Percentiles rank a stretch among this genome's conserved stretches.
Conservation (phyloP, 2,797 vertebrate species). For the Semaprochilodus insignis region DNA sequence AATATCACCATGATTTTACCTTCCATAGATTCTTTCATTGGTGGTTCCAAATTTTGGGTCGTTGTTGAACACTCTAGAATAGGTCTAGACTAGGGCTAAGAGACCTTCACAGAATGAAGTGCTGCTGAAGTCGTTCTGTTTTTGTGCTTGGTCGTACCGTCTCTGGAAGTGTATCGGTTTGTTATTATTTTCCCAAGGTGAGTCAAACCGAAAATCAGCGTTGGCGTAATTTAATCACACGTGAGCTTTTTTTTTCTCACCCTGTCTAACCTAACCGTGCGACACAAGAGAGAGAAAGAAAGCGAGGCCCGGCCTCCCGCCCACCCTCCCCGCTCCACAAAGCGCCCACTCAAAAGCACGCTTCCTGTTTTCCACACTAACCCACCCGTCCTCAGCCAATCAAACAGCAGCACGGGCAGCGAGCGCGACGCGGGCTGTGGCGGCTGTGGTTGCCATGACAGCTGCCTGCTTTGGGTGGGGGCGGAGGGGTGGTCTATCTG, state of each 20-base stretch:
- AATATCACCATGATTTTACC: neutral
- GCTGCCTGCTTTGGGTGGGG: constrained; percentile 68
- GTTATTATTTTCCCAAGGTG: constrained; percentile 65
- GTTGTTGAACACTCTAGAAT: neutral
- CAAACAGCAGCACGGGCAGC: constrained; percentile 68
- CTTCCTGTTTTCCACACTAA: constrained; percentile 85
- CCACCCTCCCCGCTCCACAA: constrained; percentile 78
- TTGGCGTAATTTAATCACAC: constrained; percentile 77
- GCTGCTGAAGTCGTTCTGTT: constrained; percentile 47
- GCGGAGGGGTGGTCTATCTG: constrained; percentile 25
- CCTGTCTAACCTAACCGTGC: constrained; percentile 33
- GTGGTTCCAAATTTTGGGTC: neutral
- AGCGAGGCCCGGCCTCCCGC: constrained; percentile 69
- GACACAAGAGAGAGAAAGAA: constrained; percentile 45
- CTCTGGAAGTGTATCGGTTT: constrained; percentile 64
- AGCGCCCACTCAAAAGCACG: constrained; percentile 78
- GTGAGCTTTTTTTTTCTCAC: constrained; percentile 63
- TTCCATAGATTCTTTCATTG: neutral
- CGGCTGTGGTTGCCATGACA: constrained; percentile 73
- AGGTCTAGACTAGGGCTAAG: neutral
- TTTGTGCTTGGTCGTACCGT: constrained; percentile 37
- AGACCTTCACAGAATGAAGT: neutral
- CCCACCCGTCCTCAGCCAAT: constrained; percentile 73
- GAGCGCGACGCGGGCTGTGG: constrained; percentile 68
- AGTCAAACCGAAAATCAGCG: constrained; percentile 77